Conservation (phyloP, 2,113 vertebrate species). For the Rhynchopsitta pachyrhyncha region DNA sequence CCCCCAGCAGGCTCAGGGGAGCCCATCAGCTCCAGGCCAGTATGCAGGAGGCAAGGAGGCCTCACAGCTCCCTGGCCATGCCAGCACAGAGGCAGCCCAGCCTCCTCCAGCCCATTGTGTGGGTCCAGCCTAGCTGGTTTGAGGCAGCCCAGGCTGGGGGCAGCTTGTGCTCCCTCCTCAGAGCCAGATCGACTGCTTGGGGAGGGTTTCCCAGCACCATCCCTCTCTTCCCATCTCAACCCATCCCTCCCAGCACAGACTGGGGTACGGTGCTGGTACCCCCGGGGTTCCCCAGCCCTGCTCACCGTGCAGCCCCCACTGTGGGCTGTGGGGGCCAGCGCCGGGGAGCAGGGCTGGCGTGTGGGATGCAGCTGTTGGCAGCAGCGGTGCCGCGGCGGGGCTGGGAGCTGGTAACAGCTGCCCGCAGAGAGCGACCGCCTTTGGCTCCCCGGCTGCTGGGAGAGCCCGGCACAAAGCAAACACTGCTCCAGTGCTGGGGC, state of each 20-base stretch:
- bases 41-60: accelerated
- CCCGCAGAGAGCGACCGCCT: background rate
- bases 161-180: background rate
- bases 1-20: background rate
- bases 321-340: background rate
- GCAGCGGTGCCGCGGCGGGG: background rate
- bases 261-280: background rate
- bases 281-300: background rate
- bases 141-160: background rate
- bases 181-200: background rate
- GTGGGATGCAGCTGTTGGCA: conserved; percentile 52
- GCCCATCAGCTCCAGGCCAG: background rate
- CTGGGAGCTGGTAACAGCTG: conserved; percentile 46
- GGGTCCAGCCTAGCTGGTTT: background rate
- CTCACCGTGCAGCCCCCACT: background rate
- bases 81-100: background rate
- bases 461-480: background rate
- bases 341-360: background rate
- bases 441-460: background rate
- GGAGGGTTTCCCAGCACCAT: background rate
- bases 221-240: background rate
- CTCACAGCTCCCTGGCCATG: background rate
- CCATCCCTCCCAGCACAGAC: background rate
- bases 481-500: background rate
- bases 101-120: background rate